Base-by-base conservation (phyloP, 2,113 vertebrate species). In the Hippocampus barbouri region DNA sequence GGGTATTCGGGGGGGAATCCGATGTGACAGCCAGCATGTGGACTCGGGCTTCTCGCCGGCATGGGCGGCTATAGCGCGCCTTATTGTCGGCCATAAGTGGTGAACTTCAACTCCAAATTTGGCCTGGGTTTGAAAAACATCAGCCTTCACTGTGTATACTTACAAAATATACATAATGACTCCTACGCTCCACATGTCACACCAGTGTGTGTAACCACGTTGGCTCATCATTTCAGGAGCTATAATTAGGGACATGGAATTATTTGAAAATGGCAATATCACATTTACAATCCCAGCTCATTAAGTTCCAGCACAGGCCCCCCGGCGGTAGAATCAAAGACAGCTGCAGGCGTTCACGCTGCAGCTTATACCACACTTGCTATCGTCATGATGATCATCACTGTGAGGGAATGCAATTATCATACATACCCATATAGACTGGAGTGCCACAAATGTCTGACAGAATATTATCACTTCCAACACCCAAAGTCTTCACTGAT, bases 101-200 rank as follows among this genome's bases (percentile, higher is more conserved):
- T 45, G 43, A 15, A 14, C 15, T 25, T 23, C 2, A 60, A 60
- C 14, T 60, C 57, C 9, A 60, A 60, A 53, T 53, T 21, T 53
- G 51, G 51, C 51, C 8, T 53, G 20, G 9, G 53, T 23, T 23
- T 56, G 53, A n/a, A n/a, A 23, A 56, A 56, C 21, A 23, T 10
- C 1, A n/a, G n/a, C 1, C 23, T 59, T 27, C 5, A 59, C 10
- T 27, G 5, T 41, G 5, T 91, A 21, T 83, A 92, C 95, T 95
- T 93, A 97, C 96, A 97, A 88, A 85, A 93, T 93, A 86, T 95
- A 96, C 94, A 96, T 97, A 85, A 97, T 93, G 87, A 98, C 93
- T 76, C 94, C 96, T 81, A 93, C 92, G 91, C 96, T 97, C 96
- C 93, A 97, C 74, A 96, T 87, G 74, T 96, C 96, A 86, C 94